Percentiles rank a stretch among this genome's conserved stretches.
Conservation (phyloP, 1,140 invertebrate species). For the Oryctes rhinoceros region DNA sequence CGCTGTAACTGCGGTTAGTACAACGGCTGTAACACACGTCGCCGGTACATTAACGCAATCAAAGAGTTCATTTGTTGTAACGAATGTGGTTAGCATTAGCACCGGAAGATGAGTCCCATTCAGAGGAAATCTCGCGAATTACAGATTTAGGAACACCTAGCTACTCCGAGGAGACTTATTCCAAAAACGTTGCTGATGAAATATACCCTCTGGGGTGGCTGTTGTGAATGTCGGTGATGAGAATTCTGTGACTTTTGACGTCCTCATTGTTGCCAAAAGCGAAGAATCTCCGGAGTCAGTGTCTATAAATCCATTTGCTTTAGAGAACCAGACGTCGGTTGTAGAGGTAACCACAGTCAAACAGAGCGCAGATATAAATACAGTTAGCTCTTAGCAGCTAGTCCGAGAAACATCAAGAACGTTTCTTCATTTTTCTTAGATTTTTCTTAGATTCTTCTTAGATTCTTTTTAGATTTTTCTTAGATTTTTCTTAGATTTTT, state of each 20-base stretch:
- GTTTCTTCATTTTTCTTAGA: no score
- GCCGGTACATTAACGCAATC: conserved; percentile 62
- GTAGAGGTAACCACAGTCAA: conserved; percentile 6
- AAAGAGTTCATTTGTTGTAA: conserved; percentile 93
- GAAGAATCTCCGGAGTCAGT: conserved; percentile 28
- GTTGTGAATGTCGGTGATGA: background rate
- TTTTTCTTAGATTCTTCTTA: no score
- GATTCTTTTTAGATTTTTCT: no score
- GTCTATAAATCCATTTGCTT: conserved; percentile 17
- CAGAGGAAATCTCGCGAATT: conserved; percentile 83
- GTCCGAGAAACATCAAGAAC: conserved; percentile 32
- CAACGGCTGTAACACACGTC: conserved; percentile 51
- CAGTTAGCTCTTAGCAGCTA: conserved; percentile 18
- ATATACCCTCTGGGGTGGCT: background rate
- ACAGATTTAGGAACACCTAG: conserved; percentile 88
- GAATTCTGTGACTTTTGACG: conserved; percentile 28
- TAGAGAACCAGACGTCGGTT: conserved; percentile 19
- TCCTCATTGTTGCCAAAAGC: conserved; percentile 17
- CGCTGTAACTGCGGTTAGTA: conserved; percentile 37
- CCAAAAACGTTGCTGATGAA: conserved; percentile 40
- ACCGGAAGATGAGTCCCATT: conserved; percentile 92
- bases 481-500: no score
- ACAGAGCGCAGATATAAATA: conserved; percentile 14
- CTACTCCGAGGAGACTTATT: conserved; percentile 83
- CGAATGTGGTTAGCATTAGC: conserved; percentile 82